Evolutionary conservation across 2,113 vertebrate genomes (phyloP).

Genomic region (Epinephelus fuscoguttatus): DNA sequence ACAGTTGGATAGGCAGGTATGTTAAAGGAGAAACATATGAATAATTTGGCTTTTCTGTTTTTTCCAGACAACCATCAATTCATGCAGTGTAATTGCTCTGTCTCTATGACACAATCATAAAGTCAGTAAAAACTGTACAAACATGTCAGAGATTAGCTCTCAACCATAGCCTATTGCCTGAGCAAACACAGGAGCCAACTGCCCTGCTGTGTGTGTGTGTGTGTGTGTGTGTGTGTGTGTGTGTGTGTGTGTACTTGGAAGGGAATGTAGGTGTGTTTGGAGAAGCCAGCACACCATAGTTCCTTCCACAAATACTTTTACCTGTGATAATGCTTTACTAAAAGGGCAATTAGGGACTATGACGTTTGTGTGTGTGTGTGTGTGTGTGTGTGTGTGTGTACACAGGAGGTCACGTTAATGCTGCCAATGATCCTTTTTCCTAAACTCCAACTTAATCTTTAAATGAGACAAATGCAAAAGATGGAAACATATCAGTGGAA

Average conservation of each 20-base stretch:
- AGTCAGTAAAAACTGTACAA: constrained; percentile 35
- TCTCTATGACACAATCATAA: neutral
- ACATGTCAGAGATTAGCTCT: constrained; percentile 39
- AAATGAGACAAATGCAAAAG: neutral
- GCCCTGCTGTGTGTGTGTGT: neutral
- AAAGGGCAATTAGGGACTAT: constrained; percentile 61
- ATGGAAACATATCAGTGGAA: neutral
- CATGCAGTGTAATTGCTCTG: neutral
- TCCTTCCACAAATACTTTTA: constrained; percentile 72
- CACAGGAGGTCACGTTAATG: neutral
- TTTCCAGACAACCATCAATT: neutral
- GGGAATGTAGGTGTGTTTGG: constrained; percentile 44
- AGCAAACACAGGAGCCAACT: constrained; percentile 43
- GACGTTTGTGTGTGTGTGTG: neutral
- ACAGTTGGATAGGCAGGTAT: no score
- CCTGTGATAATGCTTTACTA: constrained; percentile 57
- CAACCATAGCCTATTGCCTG: constrained; percentile 3
- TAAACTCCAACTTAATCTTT: neutral
- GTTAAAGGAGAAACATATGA: neutral
- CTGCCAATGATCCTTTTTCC: neutral
- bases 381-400: neutral
- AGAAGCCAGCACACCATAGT: constrained; percentile 62
- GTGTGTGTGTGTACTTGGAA: constrained; percentile 2
- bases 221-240: constrained; percentile 20
- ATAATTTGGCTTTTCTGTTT: neutral